These are phyloP conservation scores for Atta colombica DNA, from an alignment of 1,140 invertebrate genomes.

Conservation along the genomic window DNA sequence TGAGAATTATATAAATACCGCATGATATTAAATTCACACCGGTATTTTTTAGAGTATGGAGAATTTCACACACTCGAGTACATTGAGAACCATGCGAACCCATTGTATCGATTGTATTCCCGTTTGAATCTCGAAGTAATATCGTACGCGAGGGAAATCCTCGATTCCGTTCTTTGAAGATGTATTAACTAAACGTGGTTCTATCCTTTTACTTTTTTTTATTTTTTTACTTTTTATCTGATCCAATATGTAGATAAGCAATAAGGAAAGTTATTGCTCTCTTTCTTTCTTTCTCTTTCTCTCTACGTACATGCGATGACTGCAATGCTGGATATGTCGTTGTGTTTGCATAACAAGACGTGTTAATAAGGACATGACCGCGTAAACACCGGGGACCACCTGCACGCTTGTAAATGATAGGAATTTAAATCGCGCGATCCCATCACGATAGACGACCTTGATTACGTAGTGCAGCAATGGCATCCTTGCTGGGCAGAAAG, in stretches of 20 bases:
- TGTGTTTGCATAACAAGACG: neutral
- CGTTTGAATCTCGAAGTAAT: neutral
- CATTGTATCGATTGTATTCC: slow-evolving; percentile 8
- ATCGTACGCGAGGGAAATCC: neutral
- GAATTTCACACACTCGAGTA: neutral
- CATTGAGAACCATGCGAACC: neutral
- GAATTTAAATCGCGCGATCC: slow-evolving; percentile 59
- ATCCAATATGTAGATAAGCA: neutral
- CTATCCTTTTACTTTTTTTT: neutral
- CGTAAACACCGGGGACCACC: slow-evolving; percentile 13
- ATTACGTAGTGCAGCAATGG: slow-evolving; percentile 63
- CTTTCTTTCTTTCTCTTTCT: too few species aligned
- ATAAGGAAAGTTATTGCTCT: neutral
- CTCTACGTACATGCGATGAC: neutral
- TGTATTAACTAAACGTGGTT: neutral
- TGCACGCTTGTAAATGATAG: slow-evolving; percentile 29
- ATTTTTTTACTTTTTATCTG: neutral
- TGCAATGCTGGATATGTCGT: neutral
- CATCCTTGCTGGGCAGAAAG: slow-evolving; percentile 67
- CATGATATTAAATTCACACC: too few species aligned
- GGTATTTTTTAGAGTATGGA: too few species aligned
- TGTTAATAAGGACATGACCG: slow-evolving; percentile 28
- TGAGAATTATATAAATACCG: too few species aligned
- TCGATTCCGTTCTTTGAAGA: neutral
- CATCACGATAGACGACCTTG: slow-evolving; percentile 66